Conservation (phyloP, 2,797 vertebrate species). For the Clarias pachynema region DNA sequence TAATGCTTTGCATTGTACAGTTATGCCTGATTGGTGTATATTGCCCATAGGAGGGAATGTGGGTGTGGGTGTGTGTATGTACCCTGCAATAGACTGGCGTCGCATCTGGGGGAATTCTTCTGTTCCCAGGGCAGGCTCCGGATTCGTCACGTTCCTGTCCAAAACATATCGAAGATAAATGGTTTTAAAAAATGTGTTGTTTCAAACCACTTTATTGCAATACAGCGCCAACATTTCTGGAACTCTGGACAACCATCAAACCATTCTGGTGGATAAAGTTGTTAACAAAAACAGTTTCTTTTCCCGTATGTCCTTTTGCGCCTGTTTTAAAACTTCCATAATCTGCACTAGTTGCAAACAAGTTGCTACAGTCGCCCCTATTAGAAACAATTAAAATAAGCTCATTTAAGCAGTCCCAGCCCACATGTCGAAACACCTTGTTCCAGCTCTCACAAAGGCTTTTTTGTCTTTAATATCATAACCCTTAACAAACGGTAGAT, state of each 20-base stretch:
- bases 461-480: slow-evolving; percentile 17
- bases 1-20: neutral
- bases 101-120: neutral
- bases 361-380: neutral
- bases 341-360: neutral
- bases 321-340: neutral
- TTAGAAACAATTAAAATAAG: slow-evolving; percentile 23
- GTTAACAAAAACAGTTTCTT: neutral
- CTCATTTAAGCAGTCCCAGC: slow-evolving; percentile 8
- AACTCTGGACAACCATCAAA: neutral
- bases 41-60: neutral
- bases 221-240: neutral
- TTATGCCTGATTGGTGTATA: neutral
- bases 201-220: slow-evolving; percentile 2
- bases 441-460: neutral
- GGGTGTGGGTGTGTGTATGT: neutral
- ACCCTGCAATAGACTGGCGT: neutral
- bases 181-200: neutral
- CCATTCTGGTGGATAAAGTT: neutral
- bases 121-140: neutral
- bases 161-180: neutral
- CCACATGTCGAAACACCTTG: slow-evolving; percentile 16
- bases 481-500: slow-evolving; percentile 4
- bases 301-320: neutral
- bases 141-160: neutral